These are phyloP conservation scores for Phacellophora camtschatica DNA, from an alignment of 30 jellyfish, hydroid and myxozoan species.

Conservation along the genomic window DNA sequence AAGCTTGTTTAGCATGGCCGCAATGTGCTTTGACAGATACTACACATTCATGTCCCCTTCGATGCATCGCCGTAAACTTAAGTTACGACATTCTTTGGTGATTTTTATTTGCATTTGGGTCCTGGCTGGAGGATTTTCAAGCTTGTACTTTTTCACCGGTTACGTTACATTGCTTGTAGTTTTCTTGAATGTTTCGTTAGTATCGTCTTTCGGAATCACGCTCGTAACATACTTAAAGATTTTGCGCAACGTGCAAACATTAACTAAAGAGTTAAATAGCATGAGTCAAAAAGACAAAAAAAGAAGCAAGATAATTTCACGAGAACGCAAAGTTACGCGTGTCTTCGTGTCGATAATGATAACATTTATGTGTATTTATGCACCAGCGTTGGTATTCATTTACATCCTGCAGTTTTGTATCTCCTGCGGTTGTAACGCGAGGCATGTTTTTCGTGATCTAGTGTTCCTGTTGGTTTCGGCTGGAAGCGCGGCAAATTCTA, in stretches of 20 bases:
- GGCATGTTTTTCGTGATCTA: slow-evolving; percentile 90
- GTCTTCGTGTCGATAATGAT: slow-evolving; percentile 61
- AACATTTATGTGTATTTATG: slow-evolving; percentile 52
- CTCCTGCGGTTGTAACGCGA: slow-evolving; percentile 65
- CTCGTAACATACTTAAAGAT: slow-evolving; percentile 64
- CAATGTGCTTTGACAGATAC: slow-evolving; percentile 86
- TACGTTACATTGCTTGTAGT: slow-evolving; percentile 62
- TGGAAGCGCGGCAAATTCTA: slow-evolving; percentile 85
- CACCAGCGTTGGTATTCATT: slow-evolving; percentile 68
- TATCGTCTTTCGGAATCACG: slow-evolving; percentile 59
- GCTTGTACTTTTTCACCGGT: slow-evolving; percentile 64
- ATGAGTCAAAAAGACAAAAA: background rate
- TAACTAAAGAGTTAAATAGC: background rate
- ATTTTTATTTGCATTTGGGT: slow-evolving; percentile 72
- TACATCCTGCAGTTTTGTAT: slow-evolving; percentile 83
- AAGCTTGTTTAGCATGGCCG: slow-evolving; percentile 78
- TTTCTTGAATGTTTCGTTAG: slow-evolving; percentile 72
- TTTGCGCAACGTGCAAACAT: slow-evolving; percentile 17
- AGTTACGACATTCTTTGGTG: slow-evolving; percentile 24
- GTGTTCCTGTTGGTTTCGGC: slow-evolving; percentile 62
- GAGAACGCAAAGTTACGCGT: slow-evolving; percentile 60
- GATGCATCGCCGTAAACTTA: slow-evolving; percentile 45
- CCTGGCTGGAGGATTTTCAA: slow-evolving; percentile 59
- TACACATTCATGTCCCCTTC: slow-evolving; percentile 59
- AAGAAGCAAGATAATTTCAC: background rate